A percentile compares a stretch with the other conserved stretches of the same genome.
Conservation (phyloP, 2,797 vertebrate genomes). For the Galaxias olidus region DNA sequence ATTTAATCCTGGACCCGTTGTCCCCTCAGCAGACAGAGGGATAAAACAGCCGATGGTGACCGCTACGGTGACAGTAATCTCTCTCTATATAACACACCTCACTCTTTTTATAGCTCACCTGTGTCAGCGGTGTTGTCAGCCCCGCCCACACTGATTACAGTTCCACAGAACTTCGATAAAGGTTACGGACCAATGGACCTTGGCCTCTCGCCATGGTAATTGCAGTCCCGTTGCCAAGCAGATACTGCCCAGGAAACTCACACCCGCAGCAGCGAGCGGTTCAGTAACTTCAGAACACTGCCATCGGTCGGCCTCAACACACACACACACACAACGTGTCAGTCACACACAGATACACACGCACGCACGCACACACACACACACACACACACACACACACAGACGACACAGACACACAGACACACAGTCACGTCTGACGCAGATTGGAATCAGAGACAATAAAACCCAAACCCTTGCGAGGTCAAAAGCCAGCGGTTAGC, state of each 20-base stretch:
- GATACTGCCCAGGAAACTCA: conserved; percentile 29
- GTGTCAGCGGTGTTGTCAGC: conserved; percentile 29
- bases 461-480: background rate
- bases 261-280: conserved; percentile 17
- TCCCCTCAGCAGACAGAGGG: conserved; percentile 1
- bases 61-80: background rate
- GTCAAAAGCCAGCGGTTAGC: background rate
- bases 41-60: background rate
- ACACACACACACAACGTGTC: background rate
- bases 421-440: background rate
- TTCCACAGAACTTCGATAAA: conserved; percentile 29
- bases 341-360: background rate
- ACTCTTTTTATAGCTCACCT: conserved; percentile 23
- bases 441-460: background rate
- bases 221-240: conserved; percentile 13
- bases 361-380: background rate
- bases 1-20: conserved; percentile 24
- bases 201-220: conserved; percentile 26
- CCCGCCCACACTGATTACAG: conserved; percentile 8
- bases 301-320: background rate
- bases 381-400: background rate
- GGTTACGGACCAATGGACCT: conserved; percentile 30
- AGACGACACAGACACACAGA: background rate
- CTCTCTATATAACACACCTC: background rate
- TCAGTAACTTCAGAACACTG: conserved; percentile 25